Evolutionary conservation across 2,888 invertebrate genomes (phyloP).

Genomic region (Morpho deidamia): DNA sequence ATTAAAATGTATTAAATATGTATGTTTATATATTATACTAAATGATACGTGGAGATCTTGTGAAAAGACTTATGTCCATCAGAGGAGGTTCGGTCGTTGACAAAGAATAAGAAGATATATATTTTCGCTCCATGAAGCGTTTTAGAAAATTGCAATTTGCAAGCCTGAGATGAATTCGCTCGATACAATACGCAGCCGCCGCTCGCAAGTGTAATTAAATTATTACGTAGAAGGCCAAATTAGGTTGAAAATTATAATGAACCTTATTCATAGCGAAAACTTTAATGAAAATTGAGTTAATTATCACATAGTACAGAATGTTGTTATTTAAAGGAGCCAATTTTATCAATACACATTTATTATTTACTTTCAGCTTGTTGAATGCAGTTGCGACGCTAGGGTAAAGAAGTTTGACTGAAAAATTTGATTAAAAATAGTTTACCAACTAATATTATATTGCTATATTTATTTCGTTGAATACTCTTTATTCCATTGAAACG

Average conservation of each 20-base stretch:
- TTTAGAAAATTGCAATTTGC: background rate
- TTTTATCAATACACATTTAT: background rate
- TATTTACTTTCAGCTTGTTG: slow-evolving; percentile 13
- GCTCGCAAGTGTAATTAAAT: background rate
- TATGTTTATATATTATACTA: slow-evolving; percentile 19
- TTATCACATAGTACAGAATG: no score
- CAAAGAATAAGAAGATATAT: background rate
- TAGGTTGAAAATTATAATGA: no score
- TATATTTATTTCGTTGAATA: no score
- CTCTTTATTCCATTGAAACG: no score
- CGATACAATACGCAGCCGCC: background rate
- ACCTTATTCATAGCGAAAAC: no score
- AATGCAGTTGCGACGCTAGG: slow-evolving; percentile 19
- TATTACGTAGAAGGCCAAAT: no score
- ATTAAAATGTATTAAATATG: no score
- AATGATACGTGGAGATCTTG: slow-evolving; percentile 5
- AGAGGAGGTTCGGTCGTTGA: background rate
- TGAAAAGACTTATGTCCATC: background rate
- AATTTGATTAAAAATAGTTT: no score
- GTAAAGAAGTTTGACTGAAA: slow-evolving; percentile 15
- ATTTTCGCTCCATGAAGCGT: background rate
- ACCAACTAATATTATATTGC: no score
- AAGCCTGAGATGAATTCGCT: background rate
- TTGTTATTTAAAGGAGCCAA: background rate
- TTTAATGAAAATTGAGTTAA: no score